phyloP scores from a whole-genome alignment of 2,797 vertebrate genomes.

The Loriculus beryllinus region DNA sequence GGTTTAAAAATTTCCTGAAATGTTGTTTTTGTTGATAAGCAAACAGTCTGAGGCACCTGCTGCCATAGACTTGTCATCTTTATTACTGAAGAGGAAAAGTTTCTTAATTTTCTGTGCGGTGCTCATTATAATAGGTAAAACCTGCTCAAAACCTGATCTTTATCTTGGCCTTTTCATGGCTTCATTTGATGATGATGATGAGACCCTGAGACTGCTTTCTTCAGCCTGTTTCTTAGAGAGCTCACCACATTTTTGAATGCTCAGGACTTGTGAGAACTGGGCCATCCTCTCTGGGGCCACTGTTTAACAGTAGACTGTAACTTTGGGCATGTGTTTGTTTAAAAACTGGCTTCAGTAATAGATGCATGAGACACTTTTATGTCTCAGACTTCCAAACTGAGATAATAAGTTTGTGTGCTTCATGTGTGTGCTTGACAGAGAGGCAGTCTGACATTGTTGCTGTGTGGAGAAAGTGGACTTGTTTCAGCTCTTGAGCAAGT shows the following conservation, averaged over 20 bases:
- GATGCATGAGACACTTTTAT: neutral
- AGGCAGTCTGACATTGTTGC: constrained; percentile 92
- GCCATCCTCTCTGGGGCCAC: neutral
- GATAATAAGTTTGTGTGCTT: neutral
- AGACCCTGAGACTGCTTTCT: neutral
- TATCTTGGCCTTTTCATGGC: neutral
- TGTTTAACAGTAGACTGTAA: neutral
- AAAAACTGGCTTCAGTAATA: neutral
- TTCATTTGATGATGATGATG: neutral
- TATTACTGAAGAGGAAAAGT: neutral
- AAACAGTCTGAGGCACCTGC: neutral
- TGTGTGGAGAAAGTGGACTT: constrained; percentile 95
- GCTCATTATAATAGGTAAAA: neutral
- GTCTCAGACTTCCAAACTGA: neutral
- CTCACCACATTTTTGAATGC: neutral
- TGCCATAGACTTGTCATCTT: neutral
- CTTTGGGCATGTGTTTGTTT: neutral
- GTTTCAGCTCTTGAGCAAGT: constrained; percentile 97
- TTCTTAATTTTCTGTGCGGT: neutral
- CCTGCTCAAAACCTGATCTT: neutral
- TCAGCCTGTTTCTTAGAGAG: neutral
- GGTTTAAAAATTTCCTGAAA: neutral
- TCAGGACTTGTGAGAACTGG: neutral
- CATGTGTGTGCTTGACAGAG: constrained; percentile 80
- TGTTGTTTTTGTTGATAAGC: neutral